Evolutionary conservation across 2,888 invertebrate genomes (phyloP).

Genomic region (Tenodera sinensis): DNA sequence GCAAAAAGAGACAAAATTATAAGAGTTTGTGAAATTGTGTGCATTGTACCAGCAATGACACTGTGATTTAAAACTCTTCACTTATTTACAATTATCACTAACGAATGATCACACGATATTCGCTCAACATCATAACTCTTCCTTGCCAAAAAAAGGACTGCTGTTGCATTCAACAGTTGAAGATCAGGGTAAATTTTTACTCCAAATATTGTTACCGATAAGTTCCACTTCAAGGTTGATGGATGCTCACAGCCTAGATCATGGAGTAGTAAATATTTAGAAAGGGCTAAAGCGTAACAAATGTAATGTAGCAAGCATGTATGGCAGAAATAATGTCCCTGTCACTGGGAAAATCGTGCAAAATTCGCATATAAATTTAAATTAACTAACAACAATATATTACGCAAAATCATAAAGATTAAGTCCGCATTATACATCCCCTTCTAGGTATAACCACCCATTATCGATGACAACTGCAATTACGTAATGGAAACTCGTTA

Average conservation of each 20-base stretch:
- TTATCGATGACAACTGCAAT: slow-evolving; percentile 7
- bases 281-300: neutral
- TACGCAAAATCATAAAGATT: neutral
- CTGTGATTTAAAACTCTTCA: neutral
- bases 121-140: slow-evolving; percentile 14
- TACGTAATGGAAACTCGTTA: slow-evolving; percentile 2
- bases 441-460: neutral
- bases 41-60: slow-evolving; percentile 23
- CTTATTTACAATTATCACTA: neutral
- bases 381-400: neutral
- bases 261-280: slow-evolving; percentile 16
- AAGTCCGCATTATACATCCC: neutral
- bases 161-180: neutral
- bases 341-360: neutral
- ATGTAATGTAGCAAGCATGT: neutral
- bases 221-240: slow-evolving; percentile 26
- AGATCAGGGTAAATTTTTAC: neutral
- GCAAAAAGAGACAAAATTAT: slow-evolving; percentile 27
- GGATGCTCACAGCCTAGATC: slow-evolving; percentile 22
- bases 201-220: slow-evolving; percentile 4
- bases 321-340: neutral
- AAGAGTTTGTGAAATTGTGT: slow-evolving; percentile 22
- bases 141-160: neutral
- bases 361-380: neutral
- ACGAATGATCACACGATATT: neutral